Base-by-base conservation (phyloP, 2,797 vertebrate genomes). In the Gymnothorax reevesii region DNA sequence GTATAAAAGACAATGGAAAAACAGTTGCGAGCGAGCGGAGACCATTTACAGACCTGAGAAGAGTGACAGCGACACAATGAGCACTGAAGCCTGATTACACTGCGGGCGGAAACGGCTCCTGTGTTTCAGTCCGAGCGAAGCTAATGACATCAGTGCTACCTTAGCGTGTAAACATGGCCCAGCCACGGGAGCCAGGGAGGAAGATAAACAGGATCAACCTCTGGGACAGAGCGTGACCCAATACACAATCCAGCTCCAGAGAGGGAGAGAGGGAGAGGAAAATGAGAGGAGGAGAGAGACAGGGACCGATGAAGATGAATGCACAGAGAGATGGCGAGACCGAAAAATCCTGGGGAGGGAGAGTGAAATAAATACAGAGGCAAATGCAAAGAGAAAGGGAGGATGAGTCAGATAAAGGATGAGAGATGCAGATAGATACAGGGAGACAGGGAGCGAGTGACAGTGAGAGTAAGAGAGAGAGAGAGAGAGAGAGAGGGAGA, bases 371-470 rank as follows among this genome's bases (percentile, higher is more conserved):
- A 69, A 10, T 22, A 13, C 3, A 22, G 25, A 57, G 83, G 0
- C 33, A 89, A 88, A 88, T 85, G 7, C 57, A 3, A 59, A 86
- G 86, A 15, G 20, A 69, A 13, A 8, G 22, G 9, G 84, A 82
- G 69, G 90, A 88, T 52, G 27, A 22, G 4, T 25, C 2, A 54
- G 1, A 75, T 12, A 87, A 7, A 54, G 22, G 83, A 49, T 6
- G 79, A n/a, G 93, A 91, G 92, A 93, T 93, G 88, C 59, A 87
- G 86, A 57, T 69, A 86, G 85, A 52, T 42, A 42, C 33, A 42
- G 33, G 33, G 33, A 42, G 33, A 42, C 33, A 42, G 27, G n/a
- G 27, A 20, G 59, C 17, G 33, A 15, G 57, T 22, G 62, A 84
- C 0, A 22, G 7, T 33, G 85, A 88, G 85, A 62, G 82, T 83